These are phyloP conservation scores for Torymus texanus DNA, from an alignment of 2,888 invertebrate genomes.

Conservation along the genomic window DNA sequence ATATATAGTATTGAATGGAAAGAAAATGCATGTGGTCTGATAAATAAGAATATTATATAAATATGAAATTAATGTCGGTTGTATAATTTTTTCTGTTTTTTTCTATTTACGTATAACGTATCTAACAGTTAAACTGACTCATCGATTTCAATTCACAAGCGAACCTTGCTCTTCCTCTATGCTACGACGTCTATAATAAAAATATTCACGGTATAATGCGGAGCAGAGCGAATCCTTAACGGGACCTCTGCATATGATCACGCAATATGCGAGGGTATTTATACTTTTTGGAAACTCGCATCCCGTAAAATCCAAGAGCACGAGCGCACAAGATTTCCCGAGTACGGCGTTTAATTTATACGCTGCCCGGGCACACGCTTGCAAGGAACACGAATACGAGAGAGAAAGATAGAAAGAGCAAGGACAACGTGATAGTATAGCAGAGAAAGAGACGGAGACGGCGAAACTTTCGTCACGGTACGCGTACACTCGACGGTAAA, in stretches of 20 bases:
- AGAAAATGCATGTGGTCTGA: too few relatives aligned
- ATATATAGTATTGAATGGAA: too few relatives aligned
- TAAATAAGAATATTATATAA: too few relatives aligned
- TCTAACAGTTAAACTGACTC: too few relatives aligned
- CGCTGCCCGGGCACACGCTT: background rate
- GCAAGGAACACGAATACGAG: conserved; percentile 24
- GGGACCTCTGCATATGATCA: conserved; percentile 22
- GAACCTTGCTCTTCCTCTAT: too few relatives aligned
- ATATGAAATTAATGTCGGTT: too few relatives aligned
- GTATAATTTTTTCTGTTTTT: too few relatives aligned
- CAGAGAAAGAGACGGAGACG: conserved; percentile 10
- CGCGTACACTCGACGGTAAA: conserved; percentile 55
- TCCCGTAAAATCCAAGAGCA: conserved; percentile 43
- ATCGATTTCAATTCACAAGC: too few relatives aligned
- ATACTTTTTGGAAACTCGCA: conserved; percentile 47
- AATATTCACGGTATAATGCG: too few relatives aligned
- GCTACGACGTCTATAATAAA: too few relatives aligned
- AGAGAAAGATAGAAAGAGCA: conserved; percentile 42
- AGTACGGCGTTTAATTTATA: conserved; percentile 51
- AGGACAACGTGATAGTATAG: too few relatives aligned
- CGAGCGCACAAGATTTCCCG: conserved; percentile 47
- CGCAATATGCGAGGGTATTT: conserved; percentile 43
- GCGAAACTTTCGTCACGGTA: conserved; percentile 60
- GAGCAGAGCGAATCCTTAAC: background rate
- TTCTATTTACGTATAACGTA: too few relatives aligned